phyloP scores from a whole-genome alignment of 1,140 invertebrate species.

The Pissodes strobi region DNA sequence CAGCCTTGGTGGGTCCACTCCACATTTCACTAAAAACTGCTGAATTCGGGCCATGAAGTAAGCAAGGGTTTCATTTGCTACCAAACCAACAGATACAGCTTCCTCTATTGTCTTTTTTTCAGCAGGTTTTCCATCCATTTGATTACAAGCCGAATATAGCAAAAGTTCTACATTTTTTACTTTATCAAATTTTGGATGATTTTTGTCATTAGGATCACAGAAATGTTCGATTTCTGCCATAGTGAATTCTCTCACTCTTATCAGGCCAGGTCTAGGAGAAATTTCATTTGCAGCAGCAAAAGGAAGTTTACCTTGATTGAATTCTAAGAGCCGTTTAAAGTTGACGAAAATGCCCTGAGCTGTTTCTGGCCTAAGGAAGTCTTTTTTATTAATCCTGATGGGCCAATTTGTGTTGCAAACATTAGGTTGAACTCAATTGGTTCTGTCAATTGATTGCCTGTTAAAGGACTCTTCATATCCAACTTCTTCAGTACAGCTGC shows the following conservation, averaged over 20 bases:
- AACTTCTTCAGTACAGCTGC: slow-evolving; percentile 79
- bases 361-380: slow-evolving; percentile 84
- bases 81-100: slow-evolving; percentile 75
- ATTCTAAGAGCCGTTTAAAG: slow-evolving; percentile 94
- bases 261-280: slow-evolving; percentile 93
- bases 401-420: slow-evolving; percentile 97
- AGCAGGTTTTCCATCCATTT: slow-evolving; percentile 89
- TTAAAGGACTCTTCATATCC: slow-evolving; percentile 92
- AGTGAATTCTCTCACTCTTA: slow-evolving; percentile 97
- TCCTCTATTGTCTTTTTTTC: slow-evolving; percentile 73
- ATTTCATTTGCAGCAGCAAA: slow-evolving; percentile 99
- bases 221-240: slow-evolving; percentile 99
- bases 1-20: slow-evolving; percentile 82
- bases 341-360: slow-evolving; percentile 99
- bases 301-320: slow-evolving; percentile 94
- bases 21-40: slow-evolving; percentile 84
- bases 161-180: slow-evolving; percentile 75
- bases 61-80: slow-evolving; percentile 95
- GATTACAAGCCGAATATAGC: slow-evolving; percentile 93
- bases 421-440: slow-evolving; percentile 98
- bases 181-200: slow-evolving; percentile 86
- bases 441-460: slow-evolving; percentile 91
- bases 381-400: slow-evolving; percentile 91
- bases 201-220: slow-evolving; percentile 88
- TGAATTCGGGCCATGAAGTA: slow-evolving; percentile 98